Evolutionary conservation across 1,140 invertebrate genomes (phyloP).

Genomic region (Ceratina japonica): DNA sequence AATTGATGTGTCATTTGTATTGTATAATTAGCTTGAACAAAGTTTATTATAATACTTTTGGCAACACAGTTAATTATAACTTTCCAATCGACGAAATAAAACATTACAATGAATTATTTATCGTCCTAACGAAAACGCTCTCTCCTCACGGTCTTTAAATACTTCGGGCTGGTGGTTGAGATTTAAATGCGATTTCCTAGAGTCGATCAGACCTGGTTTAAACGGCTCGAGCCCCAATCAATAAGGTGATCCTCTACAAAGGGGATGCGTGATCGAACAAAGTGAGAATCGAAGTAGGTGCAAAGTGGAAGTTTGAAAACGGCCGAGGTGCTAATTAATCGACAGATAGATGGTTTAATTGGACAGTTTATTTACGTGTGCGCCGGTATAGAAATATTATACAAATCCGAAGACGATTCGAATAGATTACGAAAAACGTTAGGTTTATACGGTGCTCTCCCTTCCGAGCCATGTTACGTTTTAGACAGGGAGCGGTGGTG

Average conservation of each 20-base stretch:
- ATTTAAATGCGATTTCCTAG: too few species aligned
- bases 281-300: background rate
- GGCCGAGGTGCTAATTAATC: background rate
- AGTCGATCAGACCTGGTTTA: too few species aligned
- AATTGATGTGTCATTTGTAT: conserved; percentile 11
- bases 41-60: conserved; percentile 12
- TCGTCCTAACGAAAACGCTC: background rate
- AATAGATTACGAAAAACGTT: conserved; percentile 64
- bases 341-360: conserved; percentile 50
- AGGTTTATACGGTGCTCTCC: conserved; percentile 54
- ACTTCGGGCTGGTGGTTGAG: too few species aligned
- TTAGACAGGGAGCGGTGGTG: conserved; percentile 57
- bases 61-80: conserved; percentile 11
- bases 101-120: background rate
- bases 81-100: conserved; percentile 20
- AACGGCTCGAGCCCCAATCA: too few species aligned
- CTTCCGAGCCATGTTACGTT: conserved; percentile 28
- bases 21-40: background rate
- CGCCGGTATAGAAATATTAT: conserved; percentile 77
- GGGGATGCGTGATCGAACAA: too few species aligned
- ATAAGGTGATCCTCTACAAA: too few species aligned
- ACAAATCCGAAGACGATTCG: conserved; percentile 72
- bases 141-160: too few species aligned
- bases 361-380: conserved; percentile 73
- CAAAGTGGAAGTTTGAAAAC: background rate